Base-by-base conservation (phyloP, 64 coral and sea anemone genomes). In the Montipora capricornis region DNA sequence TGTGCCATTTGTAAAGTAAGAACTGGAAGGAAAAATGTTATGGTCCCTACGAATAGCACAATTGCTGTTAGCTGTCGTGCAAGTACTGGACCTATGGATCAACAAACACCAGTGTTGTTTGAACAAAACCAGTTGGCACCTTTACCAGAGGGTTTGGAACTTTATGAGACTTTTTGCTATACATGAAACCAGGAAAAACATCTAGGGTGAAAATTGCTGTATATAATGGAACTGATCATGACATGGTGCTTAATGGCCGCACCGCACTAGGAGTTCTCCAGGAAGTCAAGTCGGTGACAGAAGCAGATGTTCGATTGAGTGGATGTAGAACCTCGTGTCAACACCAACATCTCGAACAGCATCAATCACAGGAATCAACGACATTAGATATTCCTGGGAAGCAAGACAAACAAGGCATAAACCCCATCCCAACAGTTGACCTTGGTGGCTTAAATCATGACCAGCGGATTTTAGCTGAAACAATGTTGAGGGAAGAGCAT, bases 181-280 rank as follows among this genome's bases (percentile, higher is more conserved):
- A 37, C 37, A 37, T 37, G 89, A 93, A 93, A 73, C 57, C 50
- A 68, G 91, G 91, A 74, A 93, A 85, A 20, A 48, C 9, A 7
- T 78, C 73, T 12, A 78, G 45, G 22, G 53, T 87, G 11, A 60
- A 68, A 58, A 29, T 93, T 78, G 47, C 68, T 22, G 82, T 93
- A 15, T 78, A 91, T 24, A 91, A 81, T 47, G 70, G 62, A 58
- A 80, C 77, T 10, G 24, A 82, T 12, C 78, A 91, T 79, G 89
- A 91, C 66, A 81, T 91, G 2, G 15, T 44, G 2, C 46, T 91
- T 15, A 71, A 12, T 4, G 47, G 15, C 10, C 57, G 89, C 6
- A 91, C 89, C 8, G 47, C 44, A 4, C 29, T 91, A 7, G 89
- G 89, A 20, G 15, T 68, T 45, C 20, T 81, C 15, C 89, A 91